Conservation (phyloP, 2,888 invertebrate genomes). For the Pandemis cinnamomeana region DNA sequence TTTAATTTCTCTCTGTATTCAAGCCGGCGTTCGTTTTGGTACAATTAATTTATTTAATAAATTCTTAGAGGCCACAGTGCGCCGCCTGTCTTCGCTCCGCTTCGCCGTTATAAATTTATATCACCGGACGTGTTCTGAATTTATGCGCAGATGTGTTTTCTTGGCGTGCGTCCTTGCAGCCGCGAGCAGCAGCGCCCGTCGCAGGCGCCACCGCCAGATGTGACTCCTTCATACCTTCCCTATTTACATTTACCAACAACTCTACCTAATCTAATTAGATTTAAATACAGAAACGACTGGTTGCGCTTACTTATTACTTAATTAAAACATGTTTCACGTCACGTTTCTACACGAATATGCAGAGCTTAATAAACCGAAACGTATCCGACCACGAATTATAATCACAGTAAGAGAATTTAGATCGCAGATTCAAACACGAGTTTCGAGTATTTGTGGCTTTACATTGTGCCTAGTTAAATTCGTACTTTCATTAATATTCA, state of each 20-base stretch:
- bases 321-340: slow-evolving; percentile 40
- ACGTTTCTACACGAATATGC: slow-evolving; percentile 34
- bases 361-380: slow-evolving; percentile 35
- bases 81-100: slow-evolving; percentile 72
- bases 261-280: slow-evolving; percentile 36
- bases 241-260: slow-evolving; percentile 33
- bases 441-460: slow-evolving; percentile 19
- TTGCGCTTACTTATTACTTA: slow-evolving; percentile 39
- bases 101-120: slow-evolving; percentile 80
- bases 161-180: slow-evolving; percentile 64
- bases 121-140: slow-evolving; percentile 77
- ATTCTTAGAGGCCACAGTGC: slow-evolving; percentile 69
- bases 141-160: slow-evolving; percentile 74
- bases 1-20: slow-evolving; percentile 63
- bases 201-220: slow-evolving; percentile 56
- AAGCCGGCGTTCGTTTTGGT: slow-evolving; percentile 70
- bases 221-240: slow-evolving; percentile 46
- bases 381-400: slow-evolving; percentile 35
- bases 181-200: slow-evolving; percentile 53
- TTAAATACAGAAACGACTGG: slow-evolving; percentile 33
- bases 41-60: slow-evolving; percentile 81
- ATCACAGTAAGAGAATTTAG: slow-evolving; percentile 28
- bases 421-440: slow-evolving; percentile 17
- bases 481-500: slow-evolving; percentile 40
- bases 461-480: slow-evolving; percentile 36